Evolutionary conservation across 2,888 invertebrate genomes (phyloP).

Genomic region (Dynastes grantii): DNA sequence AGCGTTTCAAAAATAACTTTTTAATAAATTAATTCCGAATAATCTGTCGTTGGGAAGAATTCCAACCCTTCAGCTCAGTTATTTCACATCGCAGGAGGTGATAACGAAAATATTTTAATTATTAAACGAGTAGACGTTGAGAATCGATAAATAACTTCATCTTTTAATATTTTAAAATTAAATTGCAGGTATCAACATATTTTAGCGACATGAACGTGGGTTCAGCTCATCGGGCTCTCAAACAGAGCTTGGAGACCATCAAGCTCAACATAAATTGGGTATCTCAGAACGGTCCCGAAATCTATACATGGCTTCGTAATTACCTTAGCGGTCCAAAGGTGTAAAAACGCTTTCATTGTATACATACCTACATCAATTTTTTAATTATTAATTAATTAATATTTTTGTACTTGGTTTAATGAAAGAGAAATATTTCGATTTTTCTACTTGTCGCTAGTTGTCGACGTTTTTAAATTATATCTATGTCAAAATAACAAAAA

Average conservation of each 20-base stretch:
- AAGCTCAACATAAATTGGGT: conserved; percentile 90
- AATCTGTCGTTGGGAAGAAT: too few relatives aligned
- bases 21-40: background rate
- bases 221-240: conserved; percentile 73
- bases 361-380: conserved; percentile 37
- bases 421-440: background rate
- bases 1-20: background rate
- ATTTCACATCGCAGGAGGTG: too few relatives aligned
- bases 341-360: conserved; percentile 42
- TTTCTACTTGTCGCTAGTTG: conserved; percentile 42
- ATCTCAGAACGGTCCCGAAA: conserved; percentile 73
- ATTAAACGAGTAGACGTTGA: too few relatives aligned
- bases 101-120: background rate
- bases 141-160: background rate
- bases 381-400: conserved; percentile 39
- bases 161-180: background rate
- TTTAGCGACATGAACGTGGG: conserved; percentile 71
- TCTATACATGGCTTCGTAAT: conserved; percentile 69
- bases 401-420: conserved; percentile 49
- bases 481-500: conserved; percentile 12
- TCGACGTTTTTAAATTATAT: conserved; percentile 32
- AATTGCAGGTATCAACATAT: conserved; percentile 68
- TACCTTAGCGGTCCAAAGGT: conserved; percentile 57
- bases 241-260: conserved; percentile 85
- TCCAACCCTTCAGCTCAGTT: too few relatives aligned